Base-by-base conservation (phyloP, 2,888 invertebrate genomes). In the Tuta absoluta region DNA sequence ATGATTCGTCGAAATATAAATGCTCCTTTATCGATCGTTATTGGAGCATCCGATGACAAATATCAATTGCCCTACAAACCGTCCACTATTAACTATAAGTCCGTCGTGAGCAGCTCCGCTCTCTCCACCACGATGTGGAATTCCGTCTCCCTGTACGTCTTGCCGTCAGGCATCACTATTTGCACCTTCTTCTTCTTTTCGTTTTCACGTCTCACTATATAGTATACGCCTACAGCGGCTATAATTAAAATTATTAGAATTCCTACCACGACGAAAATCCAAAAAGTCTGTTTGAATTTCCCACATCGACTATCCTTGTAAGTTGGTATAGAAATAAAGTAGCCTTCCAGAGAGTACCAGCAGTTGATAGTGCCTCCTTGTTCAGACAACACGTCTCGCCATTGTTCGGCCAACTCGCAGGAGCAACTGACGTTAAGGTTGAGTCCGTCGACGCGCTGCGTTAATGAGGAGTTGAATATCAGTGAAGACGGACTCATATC, bases 61-160 rank as follows among this genome's bases (percentile, higher is more conserved):
- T 73, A 80, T 78, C 74, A 73, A 71, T 70, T 65, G 78, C 65
- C 66, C 66, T 65, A 63, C 17, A 24, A 33, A 65, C 24, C 63
- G 33, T 37, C 12, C 63, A 49, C 57, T 53, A 75, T 91, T 87
- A 3, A 33, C 33, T 33, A 95, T 84, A 96, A 93, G 86, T 96
- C 95, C 71, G 96, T 96, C 71, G 96, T 96, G 66, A 96, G 89
- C 59, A 96, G 94, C 85, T 96, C 96, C 56, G 96, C 95, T 84
- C 95, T 94, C 91, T 97, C 97, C 71, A 96, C 95, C 80, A 97
- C 95, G 76, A 97, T 95, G 84, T 96, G 95, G 75, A 97, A 94
- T 86, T 97, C 96, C 11, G 97, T 97, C 88, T 97, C 96, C 77
- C 95, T 93, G 80, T 97, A 97, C 17, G 96, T 95, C 77, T 95